Percentiles rank a stretch among this genome's conserved stretches.
These are phyloP conservation scores for Physocephala rufipes DNA, from an alignment of 2,888 invertebrate genomes.

Conservation along the genomic window DNA sequence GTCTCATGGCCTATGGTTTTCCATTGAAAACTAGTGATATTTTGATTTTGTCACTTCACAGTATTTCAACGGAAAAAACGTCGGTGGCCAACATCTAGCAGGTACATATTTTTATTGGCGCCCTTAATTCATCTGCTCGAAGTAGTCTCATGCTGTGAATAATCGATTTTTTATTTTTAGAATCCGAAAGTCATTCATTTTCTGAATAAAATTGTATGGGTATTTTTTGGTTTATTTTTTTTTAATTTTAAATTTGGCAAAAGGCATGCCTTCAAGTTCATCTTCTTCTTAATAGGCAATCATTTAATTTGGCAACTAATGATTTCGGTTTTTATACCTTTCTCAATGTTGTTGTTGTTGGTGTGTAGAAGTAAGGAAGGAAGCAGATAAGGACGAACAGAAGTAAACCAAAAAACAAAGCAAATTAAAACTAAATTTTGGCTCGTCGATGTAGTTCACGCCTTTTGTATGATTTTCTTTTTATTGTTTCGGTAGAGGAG, in stretches of 20 bases:
- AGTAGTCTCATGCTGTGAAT: background rate
- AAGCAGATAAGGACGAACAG: background rate
- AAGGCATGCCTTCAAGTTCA: slow-evolving; percentile 20
- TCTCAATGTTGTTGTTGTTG: slow-evolving; percentile 8
- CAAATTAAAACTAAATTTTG: no score
- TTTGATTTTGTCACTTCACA: slow-evolving; percentile 48
- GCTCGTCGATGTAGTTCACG: slow-evolving; percentile 11
- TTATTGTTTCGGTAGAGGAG: background rate
- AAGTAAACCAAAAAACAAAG: background rate
- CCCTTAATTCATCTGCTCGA: no score
- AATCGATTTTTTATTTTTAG: slow-evolving; percentile 5
- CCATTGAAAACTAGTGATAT: slow-evolving; percentile 35
- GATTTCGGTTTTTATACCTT: background rate
- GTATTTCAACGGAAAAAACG: slow-evolving; percentile 40
- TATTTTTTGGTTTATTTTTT: slow-evolving; percentile 27
- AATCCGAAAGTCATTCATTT: slow-evolving; percentile 10
- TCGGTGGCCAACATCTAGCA: background rate
- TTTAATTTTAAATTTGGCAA: background rate
- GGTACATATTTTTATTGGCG: background rate
- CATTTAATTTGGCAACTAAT: slow-evolving; percentile 20
- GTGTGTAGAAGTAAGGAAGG: background rate
- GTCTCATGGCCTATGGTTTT: background rate
- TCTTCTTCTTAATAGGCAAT: background rate
- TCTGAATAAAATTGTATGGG: slow-evolving; percentile 30
- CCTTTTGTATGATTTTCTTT: slow-evolving; percentile 35